These are phyloP conservation scores for Accipiter cooperii DNA, from an alignment of 2,113 vertebrate genomes.

Conservation along the genomic window DNA sequence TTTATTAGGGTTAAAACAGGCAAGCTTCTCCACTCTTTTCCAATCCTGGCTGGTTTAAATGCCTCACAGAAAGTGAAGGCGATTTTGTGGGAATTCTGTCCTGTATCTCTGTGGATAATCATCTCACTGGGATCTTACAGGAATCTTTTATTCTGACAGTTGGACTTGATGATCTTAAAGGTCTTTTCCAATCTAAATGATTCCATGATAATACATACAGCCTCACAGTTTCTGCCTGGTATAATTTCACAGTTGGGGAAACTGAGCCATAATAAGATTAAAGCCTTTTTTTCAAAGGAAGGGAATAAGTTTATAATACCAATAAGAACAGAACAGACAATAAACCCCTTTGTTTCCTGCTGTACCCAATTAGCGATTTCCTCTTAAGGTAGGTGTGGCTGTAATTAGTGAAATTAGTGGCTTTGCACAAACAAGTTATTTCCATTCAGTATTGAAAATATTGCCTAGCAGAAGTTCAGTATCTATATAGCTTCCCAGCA, in stretches of 20 bases:
- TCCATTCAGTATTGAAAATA: not conserved
- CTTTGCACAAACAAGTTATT: slow-evolving; percentile 11
- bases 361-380: slow-evolving; percentile 9
- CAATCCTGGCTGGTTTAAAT: not conserved
- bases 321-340: not conserved
- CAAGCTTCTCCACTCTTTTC: not conserved
- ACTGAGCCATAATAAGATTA: not conserved
- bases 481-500: not conserved
- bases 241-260: not conserved
- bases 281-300: not conserved
- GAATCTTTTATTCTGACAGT: not conserved
- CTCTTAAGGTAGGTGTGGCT: not conserved
- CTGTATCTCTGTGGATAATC: not conserved
- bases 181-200: too few species aligned
- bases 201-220: not conserved
- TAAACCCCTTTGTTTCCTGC: slow-evolving; percentile 19
- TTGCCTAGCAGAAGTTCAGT: not conserved
- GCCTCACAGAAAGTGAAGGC: not conserved
- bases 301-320: not conserved
- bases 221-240: not conserved
- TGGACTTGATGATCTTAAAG: too few species aligned
- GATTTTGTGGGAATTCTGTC: not conserved
- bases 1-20: not conserved
- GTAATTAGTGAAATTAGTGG: not conserved
- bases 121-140: not conserved